Conservation (phyloP, 2,113 vertebrate genomes). For the Xenopus laevis region DNA sequence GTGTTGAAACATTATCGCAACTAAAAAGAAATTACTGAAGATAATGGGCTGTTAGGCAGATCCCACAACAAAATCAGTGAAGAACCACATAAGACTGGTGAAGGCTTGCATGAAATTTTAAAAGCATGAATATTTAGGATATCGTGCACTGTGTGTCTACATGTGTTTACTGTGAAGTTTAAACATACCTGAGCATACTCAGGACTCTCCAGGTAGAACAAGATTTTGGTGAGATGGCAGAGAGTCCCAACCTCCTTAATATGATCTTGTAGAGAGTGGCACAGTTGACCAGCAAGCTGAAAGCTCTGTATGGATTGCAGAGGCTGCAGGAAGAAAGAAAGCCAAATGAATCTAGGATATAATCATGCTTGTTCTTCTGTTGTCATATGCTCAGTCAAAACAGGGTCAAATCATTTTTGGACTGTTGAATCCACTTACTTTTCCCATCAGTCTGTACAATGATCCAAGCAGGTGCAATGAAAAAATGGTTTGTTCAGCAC, state of each 20-base stretch:
- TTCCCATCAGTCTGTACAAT: conserved; percentile 78
- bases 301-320: conserved; percentile 76
- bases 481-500: conserved; percentile 67
- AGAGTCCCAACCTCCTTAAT: conserved; percentile 57
- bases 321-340: conserved; percentile 58
- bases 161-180: too few relatives aligned
- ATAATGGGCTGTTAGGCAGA: too few relatives aligned
- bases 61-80: too few relatives aligned
- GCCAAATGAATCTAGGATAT: neutral
- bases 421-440: conserved; percentile 63
- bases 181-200: conserved; percentile 71
- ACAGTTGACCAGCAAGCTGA: conserved; percentile 61
- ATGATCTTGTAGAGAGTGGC: conserved; percentile 58
- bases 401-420: too few relatives aligned
- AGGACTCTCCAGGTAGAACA: conserved; percentile 73
- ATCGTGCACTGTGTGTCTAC: too few relatives aligned
- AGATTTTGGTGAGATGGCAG: conserved; percentile 70
- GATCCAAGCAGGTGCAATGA: conserved; percentile 72
- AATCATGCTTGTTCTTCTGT: neutral
- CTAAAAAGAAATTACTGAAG: too few relatives aligned
- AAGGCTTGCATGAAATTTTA: too few relatives aligned
- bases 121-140: too few relatives aligned
- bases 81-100: too few relatives aligned
- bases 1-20: too few relatives aligned
- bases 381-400: too few relatives aligned